Evolutionary conservation across 1,140 invertebrate genomes (phyloP), one percentile per base, ranked within the genome.

Genomic region (Brachystomella parvula): DNA sequence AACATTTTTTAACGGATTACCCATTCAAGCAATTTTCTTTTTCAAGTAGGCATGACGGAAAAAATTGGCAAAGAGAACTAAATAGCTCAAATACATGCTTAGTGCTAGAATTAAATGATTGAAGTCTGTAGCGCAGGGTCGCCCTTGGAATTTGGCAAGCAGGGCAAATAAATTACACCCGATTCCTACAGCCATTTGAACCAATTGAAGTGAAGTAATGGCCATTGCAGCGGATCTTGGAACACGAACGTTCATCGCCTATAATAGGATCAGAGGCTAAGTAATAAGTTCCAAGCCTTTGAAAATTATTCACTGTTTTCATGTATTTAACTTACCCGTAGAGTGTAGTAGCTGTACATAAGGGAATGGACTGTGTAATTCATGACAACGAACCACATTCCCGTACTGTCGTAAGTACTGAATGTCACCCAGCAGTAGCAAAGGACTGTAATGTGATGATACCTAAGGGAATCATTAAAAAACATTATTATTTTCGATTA

Each of bases 371-470:
- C 60, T 3, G 32, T 39, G 33, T 39, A 44, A 44, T 62, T 62
- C 30, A 62, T 3, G 3, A 62, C 31, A 3, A 33, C 39, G 24
- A 44, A 39, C 60, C 60, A 62, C 3, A 9, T 9, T 3, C 21
- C 24, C 15, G 33, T 35, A 19, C 31, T n/a, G 9, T 92, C 95
- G 81, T 95, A 94, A 77, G 97, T 92, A 15, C 89, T 89, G 79
- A 96, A 97, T 3, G 90, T 93, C 80, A 94, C 97, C 95, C 95
- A 98, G 1, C 90, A 90, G 79, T 97, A 98, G 30, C 29, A 32
- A 28, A 98, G 83, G 26, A 90, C 89, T 62, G 60, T 24, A n/a
- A 62, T 19, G 28, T 44, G 30, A 62, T 31, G 30, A 39, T 24
- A 47, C 33, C n/a, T 44, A 82, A 60, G 24, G 26, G 28, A 31